Evolutionary conservation across 1,140 invertebrate genomes (phyloP).

Genomic region (Antheraea pernyi): DNA sequence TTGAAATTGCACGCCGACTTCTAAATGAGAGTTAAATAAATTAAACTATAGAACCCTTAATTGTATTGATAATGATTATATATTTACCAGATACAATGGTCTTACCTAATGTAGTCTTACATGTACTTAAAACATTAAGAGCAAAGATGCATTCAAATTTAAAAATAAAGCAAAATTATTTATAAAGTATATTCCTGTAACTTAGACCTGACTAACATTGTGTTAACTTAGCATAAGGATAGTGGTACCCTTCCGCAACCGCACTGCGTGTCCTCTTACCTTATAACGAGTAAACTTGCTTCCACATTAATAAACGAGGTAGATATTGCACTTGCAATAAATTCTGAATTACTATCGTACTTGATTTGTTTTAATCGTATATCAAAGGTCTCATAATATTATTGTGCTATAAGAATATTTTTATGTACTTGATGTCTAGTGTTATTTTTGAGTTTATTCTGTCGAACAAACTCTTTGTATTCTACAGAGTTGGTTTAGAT

Average conservation of each 20-base stretch:
- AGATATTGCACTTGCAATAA: conserved; percentile 26
- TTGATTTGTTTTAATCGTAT: conserved; percentile 22
- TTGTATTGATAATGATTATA: too few species aligned
- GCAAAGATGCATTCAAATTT: not conserved
- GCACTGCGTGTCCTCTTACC: conserved; percentile 44
- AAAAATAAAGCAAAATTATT: not conserved
- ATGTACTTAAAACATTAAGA: not conserved
- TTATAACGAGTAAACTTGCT: conserved; percentile 47
- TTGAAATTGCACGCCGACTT: too few species aligned
- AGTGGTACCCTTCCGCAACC: conserved; percentile 37
- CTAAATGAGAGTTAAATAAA: too few species aligned
- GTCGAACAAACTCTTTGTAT: too few species aligned
- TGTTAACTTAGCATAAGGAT: conserved; percentile 40
- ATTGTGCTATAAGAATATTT: not conserved
- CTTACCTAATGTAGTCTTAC: too few species aligned
- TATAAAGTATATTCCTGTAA: not conserved
- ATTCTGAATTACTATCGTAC: conserved; percentile 17
- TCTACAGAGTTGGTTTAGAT: too few species aligned
- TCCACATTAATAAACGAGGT: conserved; percentile 29
- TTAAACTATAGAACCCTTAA: too few species aligned
- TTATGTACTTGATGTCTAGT: not conserved
- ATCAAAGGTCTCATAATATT: not conserved
- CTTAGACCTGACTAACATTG: conserved; percentile 11
- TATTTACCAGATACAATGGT: too few species aligned
- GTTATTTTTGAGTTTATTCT: too few species aligned